Base-by-base conservation (phyloP, 2,113 vertebrate genomes). In the Beaufortia kweichowensis region DNA sequence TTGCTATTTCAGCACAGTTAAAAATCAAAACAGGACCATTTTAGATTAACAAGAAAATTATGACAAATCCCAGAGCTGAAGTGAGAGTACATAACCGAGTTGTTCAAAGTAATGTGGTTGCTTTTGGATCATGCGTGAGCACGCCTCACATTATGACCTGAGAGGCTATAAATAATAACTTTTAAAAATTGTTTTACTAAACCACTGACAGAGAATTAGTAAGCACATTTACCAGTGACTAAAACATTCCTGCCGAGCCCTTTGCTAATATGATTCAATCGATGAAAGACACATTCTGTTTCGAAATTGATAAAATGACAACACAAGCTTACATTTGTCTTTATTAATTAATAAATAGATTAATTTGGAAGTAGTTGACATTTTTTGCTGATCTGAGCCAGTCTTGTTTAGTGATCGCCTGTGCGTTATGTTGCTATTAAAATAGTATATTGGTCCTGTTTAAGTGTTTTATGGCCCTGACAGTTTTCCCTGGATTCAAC, bases 1-100 rank as follows among this genome's bases (percentile, higher is more conserved):
- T 46, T 57, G 61, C 77, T 41, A 74, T 41, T 66, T 79, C 68
- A 71, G 61, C 56, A 72, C 46, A 23, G 60, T 55, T 56, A 60
- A 65, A 76, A 67, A 59, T 31, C 63, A 31, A 57, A 43, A 67
- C 53, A 59, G 39, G 29, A 24, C 17, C 71, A 62, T 46, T 62
- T 62, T 24, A 48, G 71, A 61, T 23, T 28, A 33, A 31, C n/a
- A 21, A 56, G 72, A n/a, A 48, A 67, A 67, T 21, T 29, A 48
- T 2, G 17, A 24, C 7, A 65, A 29, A 12, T 35, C 39, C 6
- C 61, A 35, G 12, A 65, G 24, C 12, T 46, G 15, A 48, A 50
- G 12, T 14, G 43, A 19, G 26, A 50, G 24, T 9, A 31, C 65
- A 68, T 2, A 68, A 21, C 2, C 21, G 43, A 50, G 21, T 28